These are phyloP conservation scores for Pseudochromis fuscus DNA, from an alignment of 2,797 vertebrate genomes.

Conservation along the genomic window DNA sequence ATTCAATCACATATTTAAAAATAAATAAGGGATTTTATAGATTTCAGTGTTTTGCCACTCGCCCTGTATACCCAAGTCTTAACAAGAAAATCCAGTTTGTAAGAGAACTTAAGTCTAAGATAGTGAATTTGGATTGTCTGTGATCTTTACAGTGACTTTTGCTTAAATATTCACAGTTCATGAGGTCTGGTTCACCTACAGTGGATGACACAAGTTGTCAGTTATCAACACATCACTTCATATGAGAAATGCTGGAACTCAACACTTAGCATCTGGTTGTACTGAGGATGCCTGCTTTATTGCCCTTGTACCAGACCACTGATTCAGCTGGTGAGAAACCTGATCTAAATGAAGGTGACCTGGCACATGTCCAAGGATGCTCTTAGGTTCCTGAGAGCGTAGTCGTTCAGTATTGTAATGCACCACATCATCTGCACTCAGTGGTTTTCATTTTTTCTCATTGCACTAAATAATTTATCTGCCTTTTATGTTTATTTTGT, in stretches of 20 bases:
- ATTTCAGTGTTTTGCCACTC: constrained; percentile 11
- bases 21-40: neutral
- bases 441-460: constrained; percentile 61
- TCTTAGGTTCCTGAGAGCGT: constrained; percentile 36
- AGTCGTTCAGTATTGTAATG: constrained; percentile 44
- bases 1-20: constrained; percentile 20
- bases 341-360: constrained; percentile 44
- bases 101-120: constrained; percentile 12
- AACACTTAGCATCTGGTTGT: constrained; percentile 12
- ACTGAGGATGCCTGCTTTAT: constrained; percentile 8
- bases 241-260: neutral
- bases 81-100: constrained; percentile 8
- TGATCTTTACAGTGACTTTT: constrained; percentile 11
- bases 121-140: constrained; percentile 3
- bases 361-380: constrained; percentile 23
- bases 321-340: constrained; percentile 5
- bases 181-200: neutral
- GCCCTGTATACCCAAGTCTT: constrained; percentile 3
- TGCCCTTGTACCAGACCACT: constrained; percentile 32
- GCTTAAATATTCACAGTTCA: constrained; percentile 7
- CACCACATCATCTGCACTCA: constrained; percentile 53
- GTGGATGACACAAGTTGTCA: neutral
- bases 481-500: constrained; percentile 77
- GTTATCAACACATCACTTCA: neutral
- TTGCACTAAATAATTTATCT: constrained; percentile 76